Percentiles rank a stretch among this genome's conserved stretches.
Conservation (phyloP, 1,140 invertebrate genomes). For the Drosophila sturtevanti region DNA sequence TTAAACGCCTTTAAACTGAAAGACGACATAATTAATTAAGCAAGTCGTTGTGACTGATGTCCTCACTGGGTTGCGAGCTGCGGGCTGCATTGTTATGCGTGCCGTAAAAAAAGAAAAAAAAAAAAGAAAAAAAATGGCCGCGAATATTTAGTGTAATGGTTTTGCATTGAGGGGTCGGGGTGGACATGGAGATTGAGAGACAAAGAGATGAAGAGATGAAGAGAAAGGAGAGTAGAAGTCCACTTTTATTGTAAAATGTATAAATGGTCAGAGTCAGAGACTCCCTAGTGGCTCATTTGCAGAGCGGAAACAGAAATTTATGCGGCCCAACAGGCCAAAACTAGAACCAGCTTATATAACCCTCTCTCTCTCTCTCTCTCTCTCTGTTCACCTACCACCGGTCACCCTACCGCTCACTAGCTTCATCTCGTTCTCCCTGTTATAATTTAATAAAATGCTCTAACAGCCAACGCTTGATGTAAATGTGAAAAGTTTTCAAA, state of each 20-base stretch:
- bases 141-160: conserved; percentile 62
- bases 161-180: neutral
- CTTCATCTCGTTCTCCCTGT: conserved; percentile 20
- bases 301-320: conserved; percentile 70
- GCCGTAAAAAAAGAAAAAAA: conserved; percentile 27
- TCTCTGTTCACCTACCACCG: too few relatives aligned
- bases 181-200: neutral
- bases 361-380: neutral
- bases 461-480: conserved; percentile 77
- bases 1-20: conserved; percentile 80
- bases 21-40: conserved; percentile 81
- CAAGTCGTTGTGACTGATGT: conserved; percentile 74
- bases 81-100: conserved; percentile 69
- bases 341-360: conserved; percentile 56
- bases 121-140: conserved; percentile 44
- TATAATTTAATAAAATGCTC: conserved; percentile 80
- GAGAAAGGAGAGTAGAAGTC: neutral
- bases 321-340: conserved; percentile 61
- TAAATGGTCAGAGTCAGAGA: conserved; percentile 40
- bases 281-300: conserved; percentile 70
- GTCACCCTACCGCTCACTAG: neutral
- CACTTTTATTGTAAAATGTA: conserved; percentile 26
- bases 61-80: conserved; percentile 39
- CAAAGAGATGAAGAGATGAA: neutral
- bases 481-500: conserved; percentile 81